A percentile compares a stretch with the other conserved stretches of the same genome.
These are phyloP conservation scores for Trichopoda pennipes DNA, from an alignment of 2,888 invertebrate species.

Conservation along the genomic window DNA sequence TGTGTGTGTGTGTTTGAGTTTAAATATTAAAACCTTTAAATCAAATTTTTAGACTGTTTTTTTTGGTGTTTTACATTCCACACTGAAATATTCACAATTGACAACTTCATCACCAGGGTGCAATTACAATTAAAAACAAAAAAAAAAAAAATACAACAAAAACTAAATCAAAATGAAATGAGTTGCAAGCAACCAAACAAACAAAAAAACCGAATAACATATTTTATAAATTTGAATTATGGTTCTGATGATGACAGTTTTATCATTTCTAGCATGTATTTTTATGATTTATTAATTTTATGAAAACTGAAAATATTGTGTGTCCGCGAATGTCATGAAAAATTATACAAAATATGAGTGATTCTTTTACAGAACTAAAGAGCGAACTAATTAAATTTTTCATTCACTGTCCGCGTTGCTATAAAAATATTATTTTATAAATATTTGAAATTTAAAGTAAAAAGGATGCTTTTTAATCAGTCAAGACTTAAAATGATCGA, in stretches of 20 bases:
- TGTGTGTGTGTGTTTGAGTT: constrained; percentile 5
- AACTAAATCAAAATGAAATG: constrained; percentile 38
- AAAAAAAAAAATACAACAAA: background rate
- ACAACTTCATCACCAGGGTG: constrained; percentile 67
- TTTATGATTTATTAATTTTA: constrained; percentile 63
- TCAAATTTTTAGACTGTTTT: constrained; percentile 38
- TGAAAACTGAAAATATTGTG: constrained; percentile 40
- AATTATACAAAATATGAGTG: constrained; percentile 44
- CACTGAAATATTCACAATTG: constrained; percentile 56
- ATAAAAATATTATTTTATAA: background rate
- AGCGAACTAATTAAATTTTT: constrained; percentile 41
- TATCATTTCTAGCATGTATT: constrained; percentile 58
- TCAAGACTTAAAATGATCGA: background rate
- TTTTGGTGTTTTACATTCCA: constrained; percentile 23
- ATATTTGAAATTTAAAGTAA: constrained; percentile 7
- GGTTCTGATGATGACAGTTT: constrained; percentile 66
- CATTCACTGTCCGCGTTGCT: background rate
- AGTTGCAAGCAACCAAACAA: constrained; percentile 14
- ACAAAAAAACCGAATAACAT: too few relatives aligned
- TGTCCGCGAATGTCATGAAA: constrained; percentile 31
- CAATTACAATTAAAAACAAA: constrained; percentile 65
- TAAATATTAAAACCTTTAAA: constrained; percentile 59
- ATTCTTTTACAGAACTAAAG: background rate
- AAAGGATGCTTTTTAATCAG: background rate
- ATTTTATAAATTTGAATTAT: constrained; percentile 67